Base-by-base conservation (phyloP, 2,888 invertebrate genomes). In the Drosophila kambysellisi region DNA sequence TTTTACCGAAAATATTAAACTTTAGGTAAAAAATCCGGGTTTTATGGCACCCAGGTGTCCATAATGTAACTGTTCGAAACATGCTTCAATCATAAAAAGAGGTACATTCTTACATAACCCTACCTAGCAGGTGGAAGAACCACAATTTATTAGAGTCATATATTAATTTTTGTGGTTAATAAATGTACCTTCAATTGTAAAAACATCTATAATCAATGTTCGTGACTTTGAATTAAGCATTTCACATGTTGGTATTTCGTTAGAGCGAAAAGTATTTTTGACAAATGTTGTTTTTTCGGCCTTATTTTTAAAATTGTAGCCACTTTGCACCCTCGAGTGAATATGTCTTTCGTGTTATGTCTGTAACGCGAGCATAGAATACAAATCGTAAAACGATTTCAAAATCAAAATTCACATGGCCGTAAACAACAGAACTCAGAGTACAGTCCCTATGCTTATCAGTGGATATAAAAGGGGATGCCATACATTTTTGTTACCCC, bases 351-450 rank as follows among this genome's bases (percentile, higher is more conserved):
- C 20, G 64, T 46, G 29, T 63, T 65, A 30, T 35, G 75, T 76
- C 75, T 69, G 74, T 88, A 85, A 80, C 62, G 69, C 51, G 25
- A 20, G 61, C 81, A 75, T 80, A 66, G 87, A 83, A 78, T 72
- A 77, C 58, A 71, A 70, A 74, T 76, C 89, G 73, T 77, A 79
- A 89, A 79, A 74, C 63, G 80, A 77, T 88, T 79, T 74, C 33
- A 61, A 74, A 79, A 74, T 75, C 80, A 70, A 79, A 73, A 71
- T 67, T 68, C 66, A 72, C 72, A 73, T 65, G 53, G 60, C 52
- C 77, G 77, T 83, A 80, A 82, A 74, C 75, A 80, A 60, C 54
- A 63, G 54, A 67, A 43, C 39, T 46, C 46, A 8, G 57, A 29
- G 53, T 43, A 33, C 20, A 71, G 54, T 50, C 48, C 70, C 66